Base-by-base conservation (phyloP, 2,888 invertebrate genomes). In the Troides oblongomaculatus region DNA sequence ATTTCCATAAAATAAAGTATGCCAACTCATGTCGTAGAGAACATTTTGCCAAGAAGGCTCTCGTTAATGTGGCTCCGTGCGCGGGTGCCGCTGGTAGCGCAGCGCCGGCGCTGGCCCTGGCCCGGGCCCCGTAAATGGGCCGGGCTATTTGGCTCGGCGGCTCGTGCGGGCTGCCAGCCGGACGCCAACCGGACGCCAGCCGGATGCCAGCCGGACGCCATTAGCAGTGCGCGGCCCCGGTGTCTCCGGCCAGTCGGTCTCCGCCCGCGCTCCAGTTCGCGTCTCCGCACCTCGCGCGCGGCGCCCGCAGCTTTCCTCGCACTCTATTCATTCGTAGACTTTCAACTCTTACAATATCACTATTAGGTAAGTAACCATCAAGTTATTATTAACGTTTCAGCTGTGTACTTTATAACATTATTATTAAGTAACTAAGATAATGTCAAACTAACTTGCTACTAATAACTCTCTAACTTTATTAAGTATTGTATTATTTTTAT, bases 131-230 rank as follows among this genome's bases (percentile, higher is more conserved):
- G 64, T 62, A 65, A 65, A 46, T 68, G 58, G 62, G 62, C n/a
- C 62, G 65, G 60, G 66, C 65, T 50, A 63, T 68, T 70, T 70
- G 69, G 69, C 69, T 59, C 62, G 12, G 30, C n/a, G 43, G 5
- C 14, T 62, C 66, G 50, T 53, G 39, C 7, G 39, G 7, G 39
- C 39, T 39, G 10, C 39, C 39, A 39, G 39, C 39, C 39, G 39
- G 39, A 10, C 10, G 39, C 39, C 8, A 30, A 5, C 30, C 30
- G 30, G 30, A 30, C 4, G 30, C 66, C 69, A 70, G 66, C 21
- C 62, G 62, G 62, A 50, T 36, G 50, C 25, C 69, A 70, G 62
- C 30, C 62, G 62, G 62, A 39, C 23, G 50, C 50, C 69, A 53
- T 70, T 62, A 62, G 65, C 23, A n/a, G n/a, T 23, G n/a, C 21